A percentile compares a stretch with the other conserved stretches of the same genome.
These are phyloP conservation scores for Sebastes matsubarae DNA, from an alignment of 2,797 vertebrate genomes.

Conservation along the genomic window DNA sequence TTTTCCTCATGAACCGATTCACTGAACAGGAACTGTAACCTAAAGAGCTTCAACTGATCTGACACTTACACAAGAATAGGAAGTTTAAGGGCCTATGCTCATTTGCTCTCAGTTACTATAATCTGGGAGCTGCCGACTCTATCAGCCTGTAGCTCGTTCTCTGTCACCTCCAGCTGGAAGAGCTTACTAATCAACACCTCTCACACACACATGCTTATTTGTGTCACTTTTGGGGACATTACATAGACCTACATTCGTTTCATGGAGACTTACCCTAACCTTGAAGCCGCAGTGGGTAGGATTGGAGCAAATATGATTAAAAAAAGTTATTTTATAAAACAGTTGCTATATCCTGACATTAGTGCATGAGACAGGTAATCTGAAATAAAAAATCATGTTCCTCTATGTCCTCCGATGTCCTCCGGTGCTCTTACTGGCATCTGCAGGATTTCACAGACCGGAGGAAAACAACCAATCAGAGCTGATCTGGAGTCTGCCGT, in stretches of 20 bases:
- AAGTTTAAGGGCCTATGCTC: not conserved
- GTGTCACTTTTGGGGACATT: not conserved
- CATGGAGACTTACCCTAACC: not conserved
- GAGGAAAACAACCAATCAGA: no score
- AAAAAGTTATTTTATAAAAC: no score
- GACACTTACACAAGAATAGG: not conserved
- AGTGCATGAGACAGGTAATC: no score
- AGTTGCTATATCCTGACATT: no score
- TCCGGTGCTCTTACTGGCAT: no score
- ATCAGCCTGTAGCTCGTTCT: slow-evolving; percentile 6
- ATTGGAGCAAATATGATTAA: no score
- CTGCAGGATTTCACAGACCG: no score
- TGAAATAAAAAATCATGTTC: no score
- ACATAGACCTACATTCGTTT: not conserved
- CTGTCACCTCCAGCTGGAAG: slow-evolving; percentile 66
- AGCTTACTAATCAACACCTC: slow-evolving; percentile 41
- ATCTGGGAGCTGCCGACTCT: slow-evolving; percentile 17
- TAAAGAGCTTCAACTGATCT: not conserved
- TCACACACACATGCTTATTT: not conserved
- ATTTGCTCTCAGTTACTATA: not conserved
- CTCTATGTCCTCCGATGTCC: no score
- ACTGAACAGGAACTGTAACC: not conserved
- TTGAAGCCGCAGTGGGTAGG: not conserved
- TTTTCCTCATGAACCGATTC: not conserved
- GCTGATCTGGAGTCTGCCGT: no score